Base-by-base conservation (phyloP, 1,140 invertebrate genomes). In the Trichogramma pretiosum region DNA sequence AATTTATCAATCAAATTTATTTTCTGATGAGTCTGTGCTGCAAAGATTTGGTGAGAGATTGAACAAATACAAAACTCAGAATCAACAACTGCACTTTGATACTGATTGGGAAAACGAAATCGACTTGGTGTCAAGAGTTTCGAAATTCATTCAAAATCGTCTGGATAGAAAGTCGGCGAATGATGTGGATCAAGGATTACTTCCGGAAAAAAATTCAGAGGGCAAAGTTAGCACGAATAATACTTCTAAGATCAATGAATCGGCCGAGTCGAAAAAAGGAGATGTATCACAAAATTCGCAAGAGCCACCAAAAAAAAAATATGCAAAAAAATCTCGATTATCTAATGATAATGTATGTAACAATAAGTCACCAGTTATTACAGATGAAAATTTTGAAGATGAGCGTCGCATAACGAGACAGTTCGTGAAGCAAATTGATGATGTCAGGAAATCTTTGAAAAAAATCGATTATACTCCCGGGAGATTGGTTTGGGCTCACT, bases 401-500 rank as follows among this genome's bases (percentile, higher is more conserved):
- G 34, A 30, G 2, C 37, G 48, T 11, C 45, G 48, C 40, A 17
- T 50, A 0, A 50, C 48, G 7, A 46, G 48, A 22, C 43, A 40
- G 14, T 30, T 45, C 16, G 21, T 41, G 2, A 50, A 50, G 22
- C 35, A 14, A 23, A 26, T 21, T 14, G n/a, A 34, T 34, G 11
- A 11, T n/a, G 26, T 24, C 24, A 22, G 38, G 1, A 35, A 46
- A 33, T 21, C 30, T 17, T n/a, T 18, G 13, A 46, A 40, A 18
- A 34, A 5, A n/a, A 23, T 50, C 11, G 24, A 46, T 7, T 35
- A 35, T 30, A 46, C 14, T 9, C 48, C 48, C 5, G 58, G 58
- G 4, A 56, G 56, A 37, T 44, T 61, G n/a, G 57, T 61, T 24
- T 61, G 59, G 59, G 59, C 53, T 11, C 52, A 45, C 37, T 57